Conservation (phyloP, 2,113 vertebrate species). For the Oostethus manadensis region DNA sequence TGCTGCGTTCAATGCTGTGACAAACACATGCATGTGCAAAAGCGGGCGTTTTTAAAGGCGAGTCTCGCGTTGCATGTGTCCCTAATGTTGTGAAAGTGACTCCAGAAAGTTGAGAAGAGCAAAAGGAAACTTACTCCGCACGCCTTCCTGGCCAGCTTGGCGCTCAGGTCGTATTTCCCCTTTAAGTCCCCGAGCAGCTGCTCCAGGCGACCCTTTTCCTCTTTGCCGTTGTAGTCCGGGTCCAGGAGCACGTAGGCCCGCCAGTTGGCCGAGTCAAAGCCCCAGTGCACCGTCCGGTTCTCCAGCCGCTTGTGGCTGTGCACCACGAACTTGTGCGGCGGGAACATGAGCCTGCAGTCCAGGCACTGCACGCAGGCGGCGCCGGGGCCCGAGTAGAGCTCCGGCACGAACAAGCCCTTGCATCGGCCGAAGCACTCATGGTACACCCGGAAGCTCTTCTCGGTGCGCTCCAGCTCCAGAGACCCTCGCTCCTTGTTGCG, state of each 20-base stretch:
- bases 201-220: slow-evolving; percentile 85
- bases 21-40: too few relatives aligned
- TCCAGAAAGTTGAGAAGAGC: not conserved
- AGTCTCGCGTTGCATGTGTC: not conserved
- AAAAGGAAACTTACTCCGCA: slow-evolving; percentile 79
- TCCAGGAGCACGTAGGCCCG: slow-evolving; percentile 92
- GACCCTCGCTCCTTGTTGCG: slow-evolving; percentile 87
- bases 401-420: slow-evolving; percentile 89
- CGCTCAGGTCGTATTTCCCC: slow-evolving; percentile 86
- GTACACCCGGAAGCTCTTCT: slow-evolving; percentile 91
- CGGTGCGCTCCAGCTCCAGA: slow-evolving; percentile 84
- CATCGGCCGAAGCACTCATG: slow-evolving; percentile 98
- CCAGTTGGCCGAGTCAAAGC: slow-evolving; percentile 98
- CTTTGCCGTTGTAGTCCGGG: slow-evolving; percentile 88
- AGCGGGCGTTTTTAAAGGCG: too few relatives aligned
- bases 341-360: slow-evolving; percentile 95
- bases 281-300: slow-evolving; percentile 98
- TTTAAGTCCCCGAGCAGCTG: slow-evolving; percentile 88
- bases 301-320: slow-evolving; percentile 95
- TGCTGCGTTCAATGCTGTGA: too few relatives aligned
- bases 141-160: slow-evolving; percentile 84
- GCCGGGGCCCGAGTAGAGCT: slow-evolving; percentile 85
- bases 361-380: slow-evolving; percentile 95
- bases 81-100: not conserved
- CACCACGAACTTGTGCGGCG: slow-evolving; percentile 94